Percentiles rank a stretch among this genome's conserved stretches.
Evolutionary conservation across 2,797 vertebrate species (phyloP).

Genomic region (Vireo griseus): DNA sequence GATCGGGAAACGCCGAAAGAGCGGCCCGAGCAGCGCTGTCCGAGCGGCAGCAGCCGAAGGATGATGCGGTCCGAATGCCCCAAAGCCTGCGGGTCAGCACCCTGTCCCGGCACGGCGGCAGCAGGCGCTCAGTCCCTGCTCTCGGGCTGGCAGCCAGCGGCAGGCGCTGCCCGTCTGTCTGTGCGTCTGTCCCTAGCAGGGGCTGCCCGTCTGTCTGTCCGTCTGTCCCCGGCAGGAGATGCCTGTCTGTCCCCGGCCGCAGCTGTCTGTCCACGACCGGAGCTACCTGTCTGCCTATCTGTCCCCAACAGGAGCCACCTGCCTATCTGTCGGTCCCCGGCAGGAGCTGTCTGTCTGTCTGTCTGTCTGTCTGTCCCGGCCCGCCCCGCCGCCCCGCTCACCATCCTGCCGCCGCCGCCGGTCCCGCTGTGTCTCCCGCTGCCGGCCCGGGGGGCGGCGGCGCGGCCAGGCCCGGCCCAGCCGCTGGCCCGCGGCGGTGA

Average conservation of each 20-base stretch:
- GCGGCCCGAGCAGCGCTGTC: fast-evolving
- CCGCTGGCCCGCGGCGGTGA: neutral
- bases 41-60: fast-evolving
- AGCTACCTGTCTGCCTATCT: neutral
- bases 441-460: neutral
- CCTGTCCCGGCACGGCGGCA: neutral
- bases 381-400: neutral
- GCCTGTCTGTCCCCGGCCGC: too few species aligned
- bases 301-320: too few species aligned
- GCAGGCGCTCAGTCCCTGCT: neutral
- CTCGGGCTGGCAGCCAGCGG: neutral
- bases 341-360: neutral
- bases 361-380: neutral
- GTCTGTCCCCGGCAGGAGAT: too few species aligned
- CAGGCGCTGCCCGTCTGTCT: neutral
- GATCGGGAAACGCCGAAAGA: fast-evolving
- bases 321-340: neutral
- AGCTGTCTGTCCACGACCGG: neutral
- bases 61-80: fast-evolving
- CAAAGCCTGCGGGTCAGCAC: neutral
- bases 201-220: neutral
- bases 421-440: neutral
- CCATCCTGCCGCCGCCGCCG: neutral
- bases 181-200: neutral
- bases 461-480: neutral